Conservation (phyloP, 2,888 invertebrate genomes). For the Celastrina argiolus region DNA sequence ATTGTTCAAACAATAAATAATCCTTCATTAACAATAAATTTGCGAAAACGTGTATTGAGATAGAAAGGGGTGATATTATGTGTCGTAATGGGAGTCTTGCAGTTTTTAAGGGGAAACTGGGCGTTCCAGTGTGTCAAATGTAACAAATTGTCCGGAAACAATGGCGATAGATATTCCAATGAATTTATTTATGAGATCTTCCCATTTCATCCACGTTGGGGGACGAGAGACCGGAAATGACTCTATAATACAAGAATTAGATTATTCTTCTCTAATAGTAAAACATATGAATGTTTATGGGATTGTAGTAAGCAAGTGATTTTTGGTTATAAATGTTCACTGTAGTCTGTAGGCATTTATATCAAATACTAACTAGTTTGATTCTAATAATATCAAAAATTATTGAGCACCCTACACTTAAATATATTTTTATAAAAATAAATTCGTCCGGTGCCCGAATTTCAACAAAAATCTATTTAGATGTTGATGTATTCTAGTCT, state of each 20-base stretch:
- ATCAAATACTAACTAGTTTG: too few species aligned
- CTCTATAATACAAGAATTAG: not conserved
- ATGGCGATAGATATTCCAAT: constrained; percentile 18
- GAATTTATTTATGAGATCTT: constrained; percentile 10
- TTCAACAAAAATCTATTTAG: too few species aligned
- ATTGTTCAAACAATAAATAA: constrained; percentile 12
- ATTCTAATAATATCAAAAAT: too few species aligned
- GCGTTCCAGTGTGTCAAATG: constrained; percentile 63
- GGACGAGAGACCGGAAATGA: not conserved
- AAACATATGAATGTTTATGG: too few species aligned
- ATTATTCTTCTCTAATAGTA: not conserved
- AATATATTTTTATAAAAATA: too few species aligned
- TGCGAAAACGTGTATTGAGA: constrained; percentile 12
- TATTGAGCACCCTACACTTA: too few species aligned
- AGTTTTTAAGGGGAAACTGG: constrained; percentile 58
- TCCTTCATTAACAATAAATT: constrained; percentile 16
- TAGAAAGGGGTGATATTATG: constrained; percentile 39
- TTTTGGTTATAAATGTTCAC: too few species aligned
- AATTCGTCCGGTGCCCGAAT: too few species aligned
- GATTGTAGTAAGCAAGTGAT: too few species aligned
- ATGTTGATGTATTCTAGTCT: too few species aligned
- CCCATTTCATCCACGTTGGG: not conserved
- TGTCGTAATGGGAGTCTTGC: constrained; percentile 44
- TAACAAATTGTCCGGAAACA: constrained; percentile 55
- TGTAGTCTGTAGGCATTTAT: too few species aligned